Evolutionary conservation across 2,888 invertebrate genomes (phyloP), one percentile per base, ranked within the genome.

Genomic region (Bembecia ichneumoniformis): DNA sequence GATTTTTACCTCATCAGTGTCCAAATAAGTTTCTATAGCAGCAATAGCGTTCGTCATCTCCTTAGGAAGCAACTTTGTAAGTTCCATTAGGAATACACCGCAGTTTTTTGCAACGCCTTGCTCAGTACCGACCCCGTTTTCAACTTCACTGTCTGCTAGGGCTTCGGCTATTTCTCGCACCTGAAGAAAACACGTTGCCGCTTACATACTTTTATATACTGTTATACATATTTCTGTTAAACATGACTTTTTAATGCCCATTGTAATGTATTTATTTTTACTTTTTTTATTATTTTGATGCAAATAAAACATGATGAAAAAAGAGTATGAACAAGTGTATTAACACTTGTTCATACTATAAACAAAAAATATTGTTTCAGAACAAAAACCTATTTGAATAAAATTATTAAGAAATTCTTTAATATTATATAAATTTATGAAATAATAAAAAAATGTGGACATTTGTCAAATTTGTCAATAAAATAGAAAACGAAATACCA

Each of bases 121-220:
- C 52, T 83, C 84, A 0, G 87, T 73, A 35, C 66, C 72, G 2
- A 60, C 70, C 36, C 80, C 86, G 43, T 77, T 77, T 46, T 89
- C 89, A 46, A 87, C 87, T 7, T 83, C 84, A 3, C 86, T 64
- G 4, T 74, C 78, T 50, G 71, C 88, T 60, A 94, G 90, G 51
- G 91, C 91, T 69, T 92, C 91, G 0, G 91, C 91, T 54, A 95
- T 91, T 79, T 94, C 93, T 48, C 89, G 84, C 5, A 94, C 86
- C 86, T 83, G 49, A 48, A 35, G 43, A 28, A 9, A 28, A 28
- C 7, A 28, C 9, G n/a, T n/a, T n/a, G n/a, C n/a, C n/a, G n/a
- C n/a, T n/a, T n/a, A n/a, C n/a, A n/a, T 28, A 28, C 28, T 28
- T 5, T 20, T 20, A 20, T 20, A 20, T 20, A 1, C 20, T 9